Evolutionary conservation across 2,113 vertebrate species (phyloP), one percentile per base, ranked within the genome.

Genomic region (Carassius auratus): DNA sequence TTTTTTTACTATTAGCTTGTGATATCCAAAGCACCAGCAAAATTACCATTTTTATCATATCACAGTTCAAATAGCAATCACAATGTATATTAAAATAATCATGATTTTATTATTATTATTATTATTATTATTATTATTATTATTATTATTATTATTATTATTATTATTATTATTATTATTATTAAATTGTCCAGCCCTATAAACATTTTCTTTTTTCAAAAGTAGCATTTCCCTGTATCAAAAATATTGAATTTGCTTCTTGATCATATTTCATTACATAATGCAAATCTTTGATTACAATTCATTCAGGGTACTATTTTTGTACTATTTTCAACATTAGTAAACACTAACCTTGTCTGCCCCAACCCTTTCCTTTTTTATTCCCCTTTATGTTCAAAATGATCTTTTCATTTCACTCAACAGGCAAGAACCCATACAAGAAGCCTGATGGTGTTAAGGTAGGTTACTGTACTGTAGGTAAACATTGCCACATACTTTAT

Each of bases 371-470:
- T 61, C 21, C 55, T 66, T 64, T 21, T 48, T 14, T 50, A 26
- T 59, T n/a, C 23, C n/a, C 23, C 36, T 8, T 66, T 61, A 77
- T 13, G 59, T 36, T 80, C 17, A 13, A 12, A n/a, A 83, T 92
- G n/a, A 92, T 74, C 62, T 64, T 86, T 91, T 91, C 79, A 17
- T 89, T 61, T 23, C 89, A 12, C 78, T 86, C 94, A 97, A 97
- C 95, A 97, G 97, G 96, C 92, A 98, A 97, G 93, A 99, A 97
- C 92, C 95, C 98, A 90, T 93, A 94, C 91, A 95, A 99, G 93
- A 99, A 99, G 84, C 92, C 97, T 0, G 98, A 99, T 88, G 96
- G 98, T 85, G 97, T 99, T 86, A 99, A 99, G 97, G 98, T 99
- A 95, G 92, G 97, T 94, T 82, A 68, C 50, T 52, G 50, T 52